phyloP scores from a whole-genome alignment of 2,888 invertebrate genomes.

The Ophion costatus region DNA sequence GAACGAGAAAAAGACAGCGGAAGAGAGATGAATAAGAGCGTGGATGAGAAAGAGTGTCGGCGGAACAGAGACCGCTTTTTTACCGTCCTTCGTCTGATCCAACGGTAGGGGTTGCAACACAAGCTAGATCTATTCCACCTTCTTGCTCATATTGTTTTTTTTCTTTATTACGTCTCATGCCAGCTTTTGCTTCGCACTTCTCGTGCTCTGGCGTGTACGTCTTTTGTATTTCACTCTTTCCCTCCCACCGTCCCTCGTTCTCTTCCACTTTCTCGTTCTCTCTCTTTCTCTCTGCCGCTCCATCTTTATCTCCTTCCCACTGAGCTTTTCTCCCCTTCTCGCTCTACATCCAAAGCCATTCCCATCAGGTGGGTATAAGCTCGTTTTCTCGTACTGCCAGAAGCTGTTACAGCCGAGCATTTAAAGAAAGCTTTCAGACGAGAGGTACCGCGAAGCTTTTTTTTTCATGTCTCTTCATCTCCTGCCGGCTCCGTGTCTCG shows the following conservation, averaged over 20 bases:
- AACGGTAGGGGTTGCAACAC: conserved; percentile 48
- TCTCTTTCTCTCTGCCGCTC: conserved; percentile 19
- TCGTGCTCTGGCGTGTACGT: conserved; percentile 32
- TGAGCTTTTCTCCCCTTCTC: conserved; percentile 5
- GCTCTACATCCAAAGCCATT: conserved; percentile 42
- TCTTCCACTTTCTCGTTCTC: conserved; percentile 13
- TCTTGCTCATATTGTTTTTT: conserved; percentile 50
- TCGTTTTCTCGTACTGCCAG: conserved; percentile 65
- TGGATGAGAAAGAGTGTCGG: conserved; percentile 64
- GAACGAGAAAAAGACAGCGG: not conserved
- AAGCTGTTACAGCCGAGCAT: conserved; percentile 60
- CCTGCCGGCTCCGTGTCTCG: conserved; percentile 4
- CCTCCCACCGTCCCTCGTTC: conserved; percentile 13
- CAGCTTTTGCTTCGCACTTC: conserved; percentile 57
- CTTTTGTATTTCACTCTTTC: conserved; percentile 34
- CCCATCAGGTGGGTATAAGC: conserved; percentile 62
- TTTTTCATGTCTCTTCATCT: conserved; percentile 13
- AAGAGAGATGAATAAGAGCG: conserved; percentile 2
- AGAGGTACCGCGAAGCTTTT: conserved; percentile 45
- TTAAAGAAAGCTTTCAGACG: conserved; percentile 66
- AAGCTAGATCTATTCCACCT: conserved; percentile 65
- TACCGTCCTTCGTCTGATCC: conserved; percentile 66
- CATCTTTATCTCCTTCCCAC: conserved; percentile 1
- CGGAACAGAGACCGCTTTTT: conserved; percentile 65
- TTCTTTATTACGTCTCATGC: conserved; percentile 47